Evolutionary conservation across 2,113 vertebrate genomes (phyloP).

Genomic region (Pelodiscus sinensis): DNA sequence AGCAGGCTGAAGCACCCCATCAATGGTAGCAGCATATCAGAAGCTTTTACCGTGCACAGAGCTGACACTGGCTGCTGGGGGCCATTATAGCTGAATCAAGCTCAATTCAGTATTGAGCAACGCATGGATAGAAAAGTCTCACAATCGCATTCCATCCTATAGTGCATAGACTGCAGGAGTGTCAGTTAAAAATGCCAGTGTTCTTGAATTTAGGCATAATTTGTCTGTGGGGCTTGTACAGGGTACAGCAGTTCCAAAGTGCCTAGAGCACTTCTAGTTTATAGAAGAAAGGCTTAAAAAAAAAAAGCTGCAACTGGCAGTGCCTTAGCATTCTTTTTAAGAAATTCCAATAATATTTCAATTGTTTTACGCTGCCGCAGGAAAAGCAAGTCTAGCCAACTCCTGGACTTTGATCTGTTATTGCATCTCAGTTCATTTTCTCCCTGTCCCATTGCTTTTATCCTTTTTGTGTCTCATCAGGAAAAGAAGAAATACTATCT

Average conservation of each 20-base stretch:
- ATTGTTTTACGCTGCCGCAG: background rate
- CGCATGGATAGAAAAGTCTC: background rate
- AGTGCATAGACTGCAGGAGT: background rate
- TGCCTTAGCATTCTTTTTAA: background rate
- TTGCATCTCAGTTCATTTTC: background rate
- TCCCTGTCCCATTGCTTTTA: background rate
- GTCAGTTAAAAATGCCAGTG: background rate
- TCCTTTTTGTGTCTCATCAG: background rate
- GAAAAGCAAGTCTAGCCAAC: background rate
- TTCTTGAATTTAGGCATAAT: background rate
- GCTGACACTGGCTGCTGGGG: background rate
- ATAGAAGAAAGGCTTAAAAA: background rate
- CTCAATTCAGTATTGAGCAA: background rate
- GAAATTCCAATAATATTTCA: background rate
- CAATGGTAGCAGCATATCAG: background rate
- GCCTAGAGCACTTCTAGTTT: background rate
- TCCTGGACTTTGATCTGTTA: background rate
- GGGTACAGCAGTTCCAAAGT: background rate
- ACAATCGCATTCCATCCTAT: background rate
- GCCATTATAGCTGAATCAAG: background rate
- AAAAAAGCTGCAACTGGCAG: background rate
- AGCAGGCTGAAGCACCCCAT: background rate
- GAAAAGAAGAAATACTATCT: background rate
- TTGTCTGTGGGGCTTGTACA: background rate
- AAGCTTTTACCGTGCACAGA: background rate